Percentiles rank a stretch among this genome's conserved stretches.
phyloP scores from a whole-genome alignment of 2,888 invertebrate genomes.

The Schizaphis graminum region DNA sequence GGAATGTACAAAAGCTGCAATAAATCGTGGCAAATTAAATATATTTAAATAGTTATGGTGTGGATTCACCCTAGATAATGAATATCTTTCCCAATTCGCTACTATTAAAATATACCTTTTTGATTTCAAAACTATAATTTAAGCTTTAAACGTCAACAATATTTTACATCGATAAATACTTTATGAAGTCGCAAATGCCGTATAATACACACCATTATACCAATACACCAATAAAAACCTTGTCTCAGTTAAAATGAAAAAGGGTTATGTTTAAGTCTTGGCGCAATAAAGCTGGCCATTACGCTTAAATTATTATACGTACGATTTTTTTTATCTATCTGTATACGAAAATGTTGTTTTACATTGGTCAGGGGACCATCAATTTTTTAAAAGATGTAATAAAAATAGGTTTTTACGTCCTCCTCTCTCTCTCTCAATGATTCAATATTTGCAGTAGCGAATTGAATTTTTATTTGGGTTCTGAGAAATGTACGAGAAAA shows the following conservation, averaged over 20 bases:
- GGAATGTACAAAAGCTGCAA: not conserved
- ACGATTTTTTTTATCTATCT: not conserved
- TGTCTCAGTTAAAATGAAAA: constrained; percentile 50
- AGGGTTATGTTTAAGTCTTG: constrained; percentile 35
- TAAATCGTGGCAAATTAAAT: not conserved
- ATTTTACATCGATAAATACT: constrained; percentile 26
- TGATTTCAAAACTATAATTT: not conserved
- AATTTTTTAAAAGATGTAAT: not conserved
- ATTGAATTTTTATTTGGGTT: constrained; percentile 21
- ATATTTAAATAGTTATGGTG: not conserved
- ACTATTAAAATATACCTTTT: not conserved
- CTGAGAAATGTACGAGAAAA: not conserved
- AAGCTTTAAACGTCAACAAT: not conserved
- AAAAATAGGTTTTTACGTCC: not conserved
- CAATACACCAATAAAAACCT: constrained; percentile 1
- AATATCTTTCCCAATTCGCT: not conserved
- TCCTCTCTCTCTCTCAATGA: not conserved
- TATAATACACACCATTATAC: not conserved
- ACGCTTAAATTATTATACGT: constrained; percentile 27
- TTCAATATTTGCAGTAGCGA: not conserved
- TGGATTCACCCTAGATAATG: not conserved
- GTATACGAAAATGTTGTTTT: not conserved
- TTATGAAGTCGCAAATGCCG: constrained; percentile 22
- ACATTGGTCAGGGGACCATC: not conserved
- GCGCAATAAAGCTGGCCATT: constrained; percentile 36